Evolutionary conservation across 1,140 invertebrate species (phyloP), one percentile per base, ranked within the genome.

Genomic region (Cydia fagiglandana): DNA sequence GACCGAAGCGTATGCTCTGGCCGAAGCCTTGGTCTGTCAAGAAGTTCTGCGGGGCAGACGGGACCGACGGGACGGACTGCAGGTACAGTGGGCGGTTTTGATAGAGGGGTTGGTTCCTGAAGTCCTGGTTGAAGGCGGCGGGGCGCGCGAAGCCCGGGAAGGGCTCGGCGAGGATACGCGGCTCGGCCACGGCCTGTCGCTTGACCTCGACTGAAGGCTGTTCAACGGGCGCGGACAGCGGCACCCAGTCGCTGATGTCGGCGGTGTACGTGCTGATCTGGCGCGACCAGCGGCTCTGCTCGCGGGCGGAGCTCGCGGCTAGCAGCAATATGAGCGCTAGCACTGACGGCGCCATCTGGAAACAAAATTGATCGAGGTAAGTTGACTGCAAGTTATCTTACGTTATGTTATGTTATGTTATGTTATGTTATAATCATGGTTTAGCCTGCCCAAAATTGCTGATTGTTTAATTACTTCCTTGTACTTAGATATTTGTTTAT

Each of bases 261-360:
- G 91, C 80, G 24, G 90, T 91, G 75, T 93, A 93, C 0, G 90
- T 85, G 84, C 86, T 93, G 73, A 91, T 94, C 74, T 91, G 90
- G n/a, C 95, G 93, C 80, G 91, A 93, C 83, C 91, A 93, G 79
- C 93, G 87, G 41, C 93, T 90, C 80, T 94, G 94, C 75, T 87
- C 83, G 50, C 91, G 92, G 5, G 89, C 92, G 34, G 93, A 93
- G 34, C 78, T 88, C 20, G 89, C 87, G 4, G 93, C 91, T 15
- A 94, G 90, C 73, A 93, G 85, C 15, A 94, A 88, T 53, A 89
- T 88, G 78, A 86, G 90, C 17, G 78, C 79, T 83, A 82, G 88
- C 82, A 87, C 79, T 70, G 78, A 74, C 75, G 77, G 83, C 83
- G 84, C 84, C 90, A 92, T 92, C 90, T 92, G 84, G 20, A 83